Base-by-base conservation (phyloP, 2,888 invertebrate species). In the Torymus auratus region DNA sequence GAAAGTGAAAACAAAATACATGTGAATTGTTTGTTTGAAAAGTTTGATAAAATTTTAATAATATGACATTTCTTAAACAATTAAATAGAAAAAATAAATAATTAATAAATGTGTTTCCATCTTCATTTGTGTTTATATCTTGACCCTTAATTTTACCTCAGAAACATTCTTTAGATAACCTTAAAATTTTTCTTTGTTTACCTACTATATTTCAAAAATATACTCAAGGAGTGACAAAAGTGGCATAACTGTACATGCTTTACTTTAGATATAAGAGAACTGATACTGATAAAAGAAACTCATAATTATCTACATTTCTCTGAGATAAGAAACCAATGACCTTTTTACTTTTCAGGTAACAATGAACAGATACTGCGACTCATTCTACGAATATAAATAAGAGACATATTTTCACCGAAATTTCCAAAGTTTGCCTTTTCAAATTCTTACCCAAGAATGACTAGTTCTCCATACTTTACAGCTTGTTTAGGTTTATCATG, bases 381-480 rank as follows among this genome's bases (percentile, higher is more conserved):
- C 41, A 70, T 55, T 15, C 74, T 60, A 50, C 56, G 5, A 72
- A 72, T 52, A 50, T 52, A 81, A 71, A 52, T 52, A 64, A n/a
- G 14, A 15, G 13, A 5, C 53, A n/a, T 56, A 50, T 70, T 56
- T 70, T 71, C 58, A 17, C 17, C 5, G 15, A 15, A 17, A 69
- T 62, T 53, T 14, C 11, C 28, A 3, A 74, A 1, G 41, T 41
- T 41, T 41, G 41, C 41, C 1, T 70, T 75, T 56, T 65, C 0
- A 55, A 64, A 78, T 52, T 78, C 94, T 94, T 92, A 97, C 95
- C 98, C 97, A 91, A 97, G 95, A 91, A 97, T 97, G 91, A 97
- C 96, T 91, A 97, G 94, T 93, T 97, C 97, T 87, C 97, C 97
- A 93, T 97, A 97, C 93, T 96, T 97, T 89, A 96, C 92, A 86